Conservation (phyloP, 2,113 vertebrate species). For the Micronycteris hirsuta region DNA sequence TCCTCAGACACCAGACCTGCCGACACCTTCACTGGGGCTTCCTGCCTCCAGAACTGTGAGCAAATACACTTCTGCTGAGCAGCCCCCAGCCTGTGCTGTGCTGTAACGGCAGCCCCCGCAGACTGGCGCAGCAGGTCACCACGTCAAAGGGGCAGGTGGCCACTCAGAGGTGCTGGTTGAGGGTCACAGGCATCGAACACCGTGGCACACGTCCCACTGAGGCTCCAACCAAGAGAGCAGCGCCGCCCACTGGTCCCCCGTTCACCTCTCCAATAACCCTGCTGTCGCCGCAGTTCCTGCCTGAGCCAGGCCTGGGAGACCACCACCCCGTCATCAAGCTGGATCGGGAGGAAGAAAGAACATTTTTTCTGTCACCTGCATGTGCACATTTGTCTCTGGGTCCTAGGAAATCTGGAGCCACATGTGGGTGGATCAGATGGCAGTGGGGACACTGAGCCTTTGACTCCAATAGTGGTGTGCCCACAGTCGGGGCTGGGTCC, state of each 20-base stretch:
- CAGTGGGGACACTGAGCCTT: neutral
- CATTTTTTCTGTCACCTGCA: neutral
- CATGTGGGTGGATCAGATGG: neutral
- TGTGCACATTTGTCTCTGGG: neutral
- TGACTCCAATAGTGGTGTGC: neutral
- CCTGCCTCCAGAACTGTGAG: neutral
- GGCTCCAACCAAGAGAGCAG: neutral
- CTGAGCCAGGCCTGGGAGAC: neutral
- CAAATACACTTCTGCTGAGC: neutral
- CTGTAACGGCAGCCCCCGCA: neutral
- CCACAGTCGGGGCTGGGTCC: neutral
- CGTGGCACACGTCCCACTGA: neutral
- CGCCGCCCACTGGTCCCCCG: neutral
- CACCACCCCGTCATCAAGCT: neutral
- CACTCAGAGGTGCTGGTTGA: neutral
- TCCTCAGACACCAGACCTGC: neutral
- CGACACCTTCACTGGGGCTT: neutral
- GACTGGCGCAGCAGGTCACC: accelerated
- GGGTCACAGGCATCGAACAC: neutral
- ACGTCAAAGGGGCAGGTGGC: too few species aligned
- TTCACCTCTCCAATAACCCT: neutral
- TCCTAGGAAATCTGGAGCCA: neutral
- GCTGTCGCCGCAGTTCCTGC: neutral
- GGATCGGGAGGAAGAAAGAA: neutral
- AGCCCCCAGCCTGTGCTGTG: neutral